phyloP scores from a whole-genome alignment of 64 coral and sea anemone genomes.

The Trachythela sp. region DNA sequence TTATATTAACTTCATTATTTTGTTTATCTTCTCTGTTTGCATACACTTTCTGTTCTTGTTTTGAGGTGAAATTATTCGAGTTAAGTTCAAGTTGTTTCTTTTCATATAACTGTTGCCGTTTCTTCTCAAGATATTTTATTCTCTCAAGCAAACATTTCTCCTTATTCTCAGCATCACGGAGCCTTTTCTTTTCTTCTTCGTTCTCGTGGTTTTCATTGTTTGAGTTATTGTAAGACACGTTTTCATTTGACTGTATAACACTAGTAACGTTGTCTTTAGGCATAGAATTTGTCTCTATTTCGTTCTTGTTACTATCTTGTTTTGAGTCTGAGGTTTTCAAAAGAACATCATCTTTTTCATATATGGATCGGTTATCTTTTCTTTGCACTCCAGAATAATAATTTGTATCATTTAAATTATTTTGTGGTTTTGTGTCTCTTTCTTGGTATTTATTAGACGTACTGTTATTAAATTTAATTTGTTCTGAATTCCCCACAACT shows the following conservation, averaged over 20 bases:
- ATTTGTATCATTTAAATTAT: background rate
- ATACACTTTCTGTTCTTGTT: background rate
- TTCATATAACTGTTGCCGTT: background rate
- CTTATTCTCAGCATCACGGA: background rate
- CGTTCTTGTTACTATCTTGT: no score
- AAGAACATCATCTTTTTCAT: background rate
- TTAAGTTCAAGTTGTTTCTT: background rate
- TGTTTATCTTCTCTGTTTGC: background rate
- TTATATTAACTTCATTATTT: background rate
- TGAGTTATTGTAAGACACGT: background rate
- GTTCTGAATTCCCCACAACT: background rate
- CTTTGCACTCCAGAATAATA: background rate
- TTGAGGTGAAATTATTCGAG: background rate
- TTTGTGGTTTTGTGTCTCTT: background rate
- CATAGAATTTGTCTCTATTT: background rate
- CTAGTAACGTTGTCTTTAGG: background rate
- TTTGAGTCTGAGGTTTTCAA: background rate
- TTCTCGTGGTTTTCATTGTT: background rate
- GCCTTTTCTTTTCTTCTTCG: background rate
- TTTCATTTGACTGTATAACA: background rate
- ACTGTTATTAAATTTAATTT: background rate
- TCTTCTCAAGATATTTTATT: background rate
- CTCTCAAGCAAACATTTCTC: constrained; percentile 1
- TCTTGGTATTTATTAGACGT: background rate
- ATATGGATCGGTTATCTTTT: background rate